Percentiles rank a stretch among this genome's conserved stretches.
Conservation (phyloP, 2,797 vertebrate species). For the Lagorchestes hirsutus region DNA sequence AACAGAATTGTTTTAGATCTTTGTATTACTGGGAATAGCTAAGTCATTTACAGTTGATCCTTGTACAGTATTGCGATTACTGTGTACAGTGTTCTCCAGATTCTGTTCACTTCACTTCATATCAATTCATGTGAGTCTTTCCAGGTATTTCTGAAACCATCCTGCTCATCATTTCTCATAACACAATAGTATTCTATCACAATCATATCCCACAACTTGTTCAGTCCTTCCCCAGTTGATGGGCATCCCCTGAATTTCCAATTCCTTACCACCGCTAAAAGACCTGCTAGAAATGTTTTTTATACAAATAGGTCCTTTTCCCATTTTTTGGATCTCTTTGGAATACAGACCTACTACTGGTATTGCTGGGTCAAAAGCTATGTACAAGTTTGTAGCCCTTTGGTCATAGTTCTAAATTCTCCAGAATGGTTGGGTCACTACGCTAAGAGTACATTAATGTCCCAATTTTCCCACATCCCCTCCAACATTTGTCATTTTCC, state of each 20-base stretch:
- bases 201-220: neutral
- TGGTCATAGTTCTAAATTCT: neutral
- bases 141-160: too few species aligned
- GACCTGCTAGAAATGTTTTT: neutral
- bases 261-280: neutral
- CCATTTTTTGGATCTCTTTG: neutral
- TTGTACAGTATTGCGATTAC: neutral
- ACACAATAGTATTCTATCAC: neutral
- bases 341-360: neutral
- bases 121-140: too few species aligned
- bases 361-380: neutral
- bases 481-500: neutral
- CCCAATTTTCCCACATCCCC: neutral
- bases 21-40: neutral
- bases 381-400: neutral
- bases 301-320: neutral
- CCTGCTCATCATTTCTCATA: too few species aligned
- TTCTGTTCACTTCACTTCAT: too few species aligned
- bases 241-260: neutral
- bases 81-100: neutral
- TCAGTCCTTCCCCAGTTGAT: neutral
- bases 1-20: neutral
- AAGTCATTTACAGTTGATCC: neutral
- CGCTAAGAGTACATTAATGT: neutral
- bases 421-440: neutral